phyloP scores from a whole-genome alignment of 2,797 vertebrate species.

The Oreochromis grahami region DNA sequence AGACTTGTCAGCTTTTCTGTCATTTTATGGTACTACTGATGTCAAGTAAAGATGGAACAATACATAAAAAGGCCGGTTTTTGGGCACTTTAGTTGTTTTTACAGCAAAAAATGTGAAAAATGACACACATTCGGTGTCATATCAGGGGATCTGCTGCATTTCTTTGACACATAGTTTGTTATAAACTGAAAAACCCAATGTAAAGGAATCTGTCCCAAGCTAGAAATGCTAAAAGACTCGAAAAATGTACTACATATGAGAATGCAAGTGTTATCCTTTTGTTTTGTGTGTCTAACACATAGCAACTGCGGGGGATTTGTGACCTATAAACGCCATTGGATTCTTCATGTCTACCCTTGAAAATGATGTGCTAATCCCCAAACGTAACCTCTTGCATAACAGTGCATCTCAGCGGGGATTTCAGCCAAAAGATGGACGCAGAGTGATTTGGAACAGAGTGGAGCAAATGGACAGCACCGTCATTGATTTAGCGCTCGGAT shows the following conservation, averaged over 20 bases:
- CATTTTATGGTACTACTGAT: neutral
- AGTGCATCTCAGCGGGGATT: conserved; percentile 50
- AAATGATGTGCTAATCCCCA: conserved; percentile 66
- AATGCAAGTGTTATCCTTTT: conserved; percentile 1
- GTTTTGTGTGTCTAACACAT: conserved; percentile 12
- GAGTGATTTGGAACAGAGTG: conserved; percentile 46
- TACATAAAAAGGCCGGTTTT: neutral
- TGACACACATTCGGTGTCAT: neutral
- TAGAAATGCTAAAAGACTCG: neutral
- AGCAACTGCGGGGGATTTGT: conserved; percentile 36
- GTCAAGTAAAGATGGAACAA: neutral
- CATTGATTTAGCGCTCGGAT: conserved; percentile 27
- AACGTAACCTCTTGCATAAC: conserved; percentile 68
- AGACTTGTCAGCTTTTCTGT: neutral
- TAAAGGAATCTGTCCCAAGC: neutral
- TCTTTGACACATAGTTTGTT: neutral
- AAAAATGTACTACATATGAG: neutral
- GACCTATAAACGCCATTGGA: conserved; percentile 45
- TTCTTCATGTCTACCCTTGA: conserved; percentile 63
- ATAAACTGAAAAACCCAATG: neutral
- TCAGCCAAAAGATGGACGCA: conserved; percentile 55
- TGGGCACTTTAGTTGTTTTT: neutral
- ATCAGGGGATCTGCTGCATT: neutral
- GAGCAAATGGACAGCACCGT: conserved; percentile 27
- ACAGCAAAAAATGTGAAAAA: neutral